Evolutionary conservation across 64 coral and sea anemone species (phyloP).

Genomic region (Porites lutea): DNA sequence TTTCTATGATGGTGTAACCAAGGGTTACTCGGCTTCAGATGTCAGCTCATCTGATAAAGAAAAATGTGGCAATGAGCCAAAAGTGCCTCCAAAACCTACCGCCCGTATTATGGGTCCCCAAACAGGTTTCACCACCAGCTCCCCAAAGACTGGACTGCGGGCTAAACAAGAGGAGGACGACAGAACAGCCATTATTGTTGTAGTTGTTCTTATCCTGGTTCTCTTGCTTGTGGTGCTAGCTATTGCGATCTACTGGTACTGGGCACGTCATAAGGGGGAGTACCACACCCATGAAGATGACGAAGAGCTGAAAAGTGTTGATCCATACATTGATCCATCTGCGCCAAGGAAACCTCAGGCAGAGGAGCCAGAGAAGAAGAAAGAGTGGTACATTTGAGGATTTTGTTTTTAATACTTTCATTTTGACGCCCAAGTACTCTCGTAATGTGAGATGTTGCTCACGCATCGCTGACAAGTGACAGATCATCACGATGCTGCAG

Average conservation of each 20-base stretch:
- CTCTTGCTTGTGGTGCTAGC: constrained; percentile 65
- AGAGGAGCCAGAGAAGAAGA: constrained; percentile 72
- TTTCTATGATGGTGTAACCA: constrained; percentile 44
- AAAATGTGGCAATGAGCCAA: constrained; percentile 49
- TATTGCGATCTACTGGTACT: constrained; percentile 89
- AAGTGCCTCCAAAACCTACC: constrained; percentile 74
- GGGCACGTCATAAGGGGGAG: constrained; percentile 84
- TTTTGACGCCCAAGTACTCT: too few relatives aligned
- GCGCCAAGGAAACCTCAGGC: constrained; percentile 5
- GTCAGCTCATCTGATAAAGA: neutral
- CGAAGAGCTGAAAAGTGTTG: constrained; percentile 34
- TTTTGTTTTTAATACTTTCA: too few relatives aligned
- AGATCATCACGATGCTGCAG: too few relatives aligned
- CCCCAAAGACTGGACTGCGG: neutral
- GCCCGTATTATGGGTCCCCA: constrained; percentile 39
- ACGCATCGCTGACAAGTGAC: too few relatives aligned
- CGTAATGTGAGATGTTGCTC: too few relatives aligned
- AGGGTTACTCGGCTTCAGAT: neutral
- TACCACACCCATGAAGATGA: constrained; percentile 96
- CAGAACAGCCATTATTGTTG: constrained; percentile 79
- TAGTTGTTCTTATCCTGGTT: constrained; percentile 84
- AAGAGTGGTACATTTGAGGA: constrained; percentile 87
- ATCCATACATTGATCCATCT: constrained; percentile 74
- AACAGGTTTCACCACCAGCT: neutral
- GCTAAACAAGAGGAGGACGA: constrained; percentile 56